phyloP scores from a whole-genome alignment of 2,113 vertebrate genomes.

The Phainopepla nitens region DNA sequence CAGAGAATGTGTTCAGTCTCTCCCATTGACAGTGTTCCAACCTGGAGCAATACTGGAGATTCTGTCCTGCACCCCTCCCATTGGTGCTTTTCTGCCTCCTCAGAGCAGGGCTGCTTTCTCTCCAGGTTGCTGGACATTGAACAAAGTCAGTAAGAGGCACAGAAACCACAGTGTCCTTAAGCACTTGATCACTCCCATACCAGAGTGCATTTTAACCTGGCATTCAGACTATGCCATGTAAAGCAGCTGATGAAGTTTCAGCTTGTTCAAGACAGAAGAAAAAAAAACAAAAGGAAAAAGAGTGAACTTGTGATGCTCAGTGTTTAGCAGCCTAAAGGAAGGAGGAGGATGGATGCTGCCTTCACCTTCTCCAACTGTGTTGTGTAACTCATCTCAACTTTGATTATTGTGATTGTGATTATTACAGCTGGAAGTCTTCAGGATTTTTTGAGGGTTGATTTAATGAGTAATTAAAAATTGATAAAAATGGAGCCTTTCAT shows the following conservation, averaged over 20 bases:
- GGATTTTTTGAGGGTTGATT: background rate
- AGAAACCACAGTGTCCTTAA: background rate
- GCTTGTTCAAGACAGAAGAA: background rate
- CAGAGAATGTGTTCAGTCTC: background rate
- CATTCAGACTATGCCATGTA: background rate
- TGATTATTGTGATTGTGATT: background rate
- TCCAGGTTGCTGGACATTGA: background rate
- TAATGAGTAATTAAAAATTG: background rate
- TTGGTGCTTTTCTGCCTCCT: background rate
- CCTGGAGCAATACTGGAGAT: background rate
- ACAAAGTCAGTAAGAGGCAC: background rate
- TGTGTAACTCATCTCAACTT: background rate
- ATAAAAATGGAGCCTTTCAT: background rate
- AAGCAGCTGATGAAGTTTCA: background rate
- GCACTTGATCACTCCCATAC: background rate
- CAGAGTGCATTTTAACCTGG: background rate
- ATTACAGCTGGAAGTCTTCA: constrained; percentile 38
- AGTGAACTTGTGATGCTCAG: accelerated
- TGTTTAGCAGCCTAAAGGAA: background rate
- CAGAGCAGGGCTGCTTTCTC: background rate
- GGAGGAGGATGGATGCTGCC: background rate
- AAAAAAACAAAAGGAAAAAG: background rate
- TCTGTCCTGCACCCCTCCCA: background rate
- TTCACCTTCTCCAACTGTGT: background rate
- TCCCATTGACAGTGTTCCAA: background rate